These are phyloP conservation scores for Trilocha varians DNA, from an alignment of 2,888 invertebrate genomes.

Conservation along the genomic window DNA sequence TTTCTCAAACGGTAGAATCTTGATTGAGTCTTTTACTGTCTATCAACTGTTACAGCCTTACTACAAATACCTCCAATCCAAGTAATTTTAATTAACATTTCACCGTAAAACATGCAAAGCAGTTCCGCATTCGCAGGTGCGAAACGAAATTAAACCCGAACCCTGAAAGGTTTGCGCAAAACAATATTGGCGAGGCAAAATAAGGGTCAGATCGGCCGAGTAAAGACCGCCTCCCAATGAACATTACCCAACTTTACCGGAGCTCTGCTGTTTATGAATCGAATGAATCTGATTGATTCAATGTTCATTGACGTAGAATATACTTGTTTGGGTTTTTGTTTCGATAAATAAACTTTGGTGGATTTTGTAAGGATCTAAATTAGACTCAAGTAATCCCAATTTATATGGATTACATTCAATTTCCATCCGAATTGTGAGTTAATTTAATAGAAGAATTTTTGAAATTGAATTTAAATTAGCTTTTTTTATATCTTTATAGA, in stretches of 20 bases:
- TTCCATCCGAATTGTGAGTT: too few relatives aligned
- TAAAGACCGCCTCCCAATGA: conserved; percentile 17
- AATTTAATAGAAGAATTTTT: too few relatives aligned
- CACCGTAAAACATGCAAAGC: not conserved
- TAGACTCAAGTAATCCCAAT: too few relatives aligned
- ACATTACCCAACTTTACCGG: conserved; percentile 13
- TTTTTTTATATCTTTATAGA: too few relatives aligned
- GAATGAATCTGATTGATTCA: conserved; percentile 18
- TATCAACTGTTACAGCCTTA: not conserved
- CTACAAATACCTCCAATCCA: not conserved
- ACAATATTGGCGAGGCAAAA: conserved; percentile 18
- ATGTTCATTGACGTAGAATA: not conserved
- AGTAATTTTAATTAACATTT: not conserved
- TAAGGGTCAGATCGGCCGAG: conserved; percentile 12
- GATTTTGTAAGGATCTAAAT: too few relatives aligned
- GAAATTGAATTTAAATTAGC: too few relatives aligned
- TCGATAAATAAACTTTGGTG: too few relatives aligned
- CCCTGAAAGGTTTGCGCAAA: conserved; percentile 22
- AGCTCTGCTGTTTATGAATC: conserved; percentile 18
- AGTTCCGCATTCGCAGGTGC: conserved; percentile 17
- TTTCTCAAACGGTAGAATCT: too few relatives aligned
- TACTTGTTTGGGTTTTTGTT: not conserved
- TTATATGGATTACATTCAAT: too few relatives aligned
- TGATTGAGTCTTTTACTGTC: too few relatives aligned
- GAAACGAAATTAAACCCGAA: conserved; percentile 22